Evolutionary conservation across 2,888 invertebrate genomes (phyloP).

Genomic region (Adelognathus sp.): DNA sequence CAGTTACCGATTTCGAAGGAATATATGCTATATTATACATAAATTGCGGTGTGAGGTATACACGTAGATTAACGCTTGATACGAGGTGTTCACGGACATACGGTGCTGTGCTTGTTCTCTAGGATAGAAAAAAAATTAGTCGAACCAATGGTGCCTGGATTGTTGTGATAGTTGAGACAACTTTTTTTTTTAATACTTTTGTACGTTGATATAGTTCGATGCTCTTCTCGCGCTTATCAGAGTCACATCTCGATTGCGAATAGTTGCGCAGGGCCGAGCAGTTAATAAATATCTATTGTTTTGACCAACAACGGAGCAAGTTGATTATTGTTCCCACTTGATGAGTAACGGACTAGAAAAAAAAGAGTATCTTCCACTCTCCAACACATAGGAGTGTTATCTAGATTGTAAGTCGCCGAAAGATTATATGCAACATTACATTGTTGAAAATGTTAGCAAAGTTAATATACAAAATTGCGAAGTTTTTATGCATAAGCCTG

Average conservation of each 20-base stretch:
- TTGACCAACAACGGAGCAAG: neutral
- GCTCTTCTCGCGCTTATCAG: neutral
- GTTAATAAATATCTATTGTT: neutral
- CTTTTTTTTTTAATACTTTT: constrained; percentile 49
- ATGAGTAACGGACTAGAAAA: neutral
- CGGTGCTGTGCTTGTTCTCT: constrained; percentile 33
- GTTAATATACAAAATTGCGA: no score
- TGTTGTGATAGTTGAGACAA: constrained; percentile 53
- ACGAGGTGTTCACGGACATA: neutral
- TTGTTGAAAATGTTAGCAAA: no score
- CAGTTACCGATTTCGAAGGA: neutral
- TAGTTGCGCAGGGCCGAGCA: neutral
- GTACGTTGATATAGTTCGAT: constrained; percentile 23
- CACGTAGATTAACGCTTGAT: neutral
- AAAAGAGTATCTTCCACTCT: neutral
- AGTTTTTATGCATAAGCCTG: no score
- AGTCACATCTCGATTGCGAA: neutral
- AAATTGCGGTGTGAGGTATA: neutral
- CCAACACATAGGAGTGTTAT: constrained; percentile 9
- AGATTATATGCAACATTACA: constrained; percentile 4
- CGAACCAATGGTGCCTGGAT: constrained; percentile 71
- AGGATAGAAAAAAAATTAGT: constrained; percentile 41
- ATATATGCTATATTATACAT: neutral
- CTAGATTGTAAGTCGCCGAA: neutral
- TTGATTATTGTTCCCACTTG: neutral